Percentiles rank a stretch among this genome's conserved stretches.
These are phyloP conservation scores for Scrobipalpa costella DNA, from an alignment of 2,888 invertebrate species.

Conservation along the genomic window DNA sequence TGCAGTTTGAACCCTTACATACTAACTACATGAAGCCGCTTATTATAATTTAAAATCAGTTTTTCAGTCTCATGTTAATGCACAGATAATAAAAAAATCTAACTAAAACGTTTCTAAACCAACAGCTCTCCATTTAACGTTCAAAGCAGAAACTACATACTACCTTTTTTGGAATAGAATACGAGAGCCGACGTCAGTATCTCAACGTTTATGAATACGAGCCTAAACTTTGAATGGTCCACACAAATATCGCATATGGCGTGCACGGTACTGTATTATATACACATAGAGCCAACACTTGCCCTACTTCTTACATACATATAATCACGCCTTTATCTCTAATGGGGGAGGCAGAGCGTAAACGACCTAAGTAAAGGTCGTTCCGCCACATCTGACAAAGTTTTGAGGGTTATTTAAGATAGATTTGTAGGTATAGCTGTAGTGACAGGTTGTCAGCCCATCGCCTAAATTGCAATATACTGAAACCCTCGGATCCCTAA, in stretches of 20 bases:
- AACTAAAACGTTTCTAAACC: background rate
- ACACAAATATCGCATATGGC: background rate
- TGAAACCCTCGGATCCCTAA: too few relatives aligned
- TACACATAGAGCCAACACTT: conserved; percentile 9
- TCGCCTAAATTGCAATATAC: too few relatives aligned
- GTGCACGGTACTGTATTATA: background rate
- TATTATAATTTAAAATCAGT: background rate
- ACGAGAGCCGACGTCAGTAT: background rate
- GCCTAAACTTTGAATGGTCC: background rate
- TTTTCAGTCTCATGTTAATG: background rate
- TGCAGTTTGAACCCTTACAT: background rate
- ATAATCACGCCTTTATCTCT: too few relatives aligned
- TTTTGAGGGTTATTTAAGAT: too few relatives aligned
- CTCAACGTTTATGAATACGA: background rate
- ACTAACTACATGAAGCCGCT: background rate
- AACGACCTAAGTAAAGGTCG: too few relatives aligned
- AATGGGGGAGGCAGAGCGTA: too few relatives aligned
- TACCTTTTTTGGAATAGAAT: background rate
- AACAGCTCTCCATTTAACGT: background rate
- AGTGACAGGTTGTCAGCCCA: too few relatives aligned
- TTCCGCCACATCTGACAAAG: too few relatives aligned
- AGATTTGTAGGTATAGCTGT: too few relatives aligned
- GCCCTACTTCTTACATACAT: too few relatives aligned
- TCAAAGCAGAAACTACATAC: background rate
- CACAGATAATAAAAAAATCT: background rate